These are phyloP conservation scores for Paracyclopina nana DNA, from an alignment of 1,140 invertebrate genomes.

Conservation along the genomic window DNA sequence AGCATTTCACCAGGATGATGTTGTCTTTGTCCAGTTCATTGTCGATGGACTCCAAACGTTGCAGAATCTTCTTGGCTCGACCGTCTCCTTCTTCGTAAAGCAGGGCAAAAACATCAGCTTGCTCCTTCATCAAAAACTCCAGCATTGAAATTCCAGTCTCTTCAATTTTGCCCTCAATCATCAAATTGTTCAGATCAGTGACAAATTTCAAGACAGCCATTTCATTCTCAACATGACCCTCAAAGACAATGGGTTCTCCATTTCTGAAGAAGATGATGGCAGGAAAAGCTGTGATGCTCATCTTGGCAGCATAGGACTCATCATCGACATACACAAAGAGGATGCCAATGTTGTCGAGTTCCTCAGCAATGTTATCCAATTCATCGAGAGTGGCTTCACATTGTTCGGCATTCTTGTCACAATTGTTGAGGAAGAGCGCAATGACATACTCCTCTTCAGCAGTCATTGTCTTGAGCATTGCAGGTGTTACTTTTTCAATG, in stretches of 20 bases:
- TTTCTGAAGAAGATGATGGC: slow-evolving; percentile 69
- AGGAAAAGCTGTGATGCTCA: slow-evolving; percentile 69
- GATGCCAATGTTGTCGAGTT: slow-evolving; percentile 72
- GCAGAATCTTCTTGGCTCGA: slow-evolving; percentile 11
- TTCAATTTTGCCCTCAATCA: slow-evolving; percentile 79
- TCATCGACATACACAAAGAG: slow-evolving; percentile 80
- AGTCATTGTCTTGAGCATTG: slow-evolving; percentile 51
- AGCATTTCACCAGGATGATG: slow-evolving; percentile 65
- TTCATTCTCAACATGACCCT: slow-evolving; percentile 62
- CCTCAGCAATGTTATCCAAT: slow-evolving; percentile 83
- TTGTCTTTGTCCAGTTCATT: slow-evolving; percentile 73
- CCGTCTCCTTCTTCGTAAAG: slow-evolving; percentile 8
- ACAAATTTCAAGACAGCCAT: slow-evolving; percentile 71
- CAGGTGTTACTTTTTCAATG: slow-evolving; percentile 70
- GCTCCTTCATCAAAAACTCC: slow-evolving; percentile 42
- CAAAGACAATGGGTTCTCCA: slow-evolving; percentile 59
- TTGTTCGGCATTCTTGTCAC: slow-evolving; percentile 65
- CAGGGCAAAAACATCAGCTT: slow-evolving; percentile 8
- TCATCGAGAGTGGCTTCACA: slow-evolving; percentile 65
- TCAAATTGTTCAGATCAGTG: slow-evolving; percentile 73
- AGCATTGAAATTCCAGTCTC: slow-evolving; percentile 78
- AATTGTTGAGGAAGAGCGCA: slow-evolving; percentile 57
- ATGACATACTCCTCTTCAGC: slow-evolving; percentile 74
- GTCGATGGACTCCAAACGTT: slow-evolving; percentile 33
- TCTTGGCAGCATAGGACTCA: slow-evolving; percentile 68